Conservation (phyloP, 2,888 invertebrate genomes). For the Stenchaetothrips biformis region DNA sequence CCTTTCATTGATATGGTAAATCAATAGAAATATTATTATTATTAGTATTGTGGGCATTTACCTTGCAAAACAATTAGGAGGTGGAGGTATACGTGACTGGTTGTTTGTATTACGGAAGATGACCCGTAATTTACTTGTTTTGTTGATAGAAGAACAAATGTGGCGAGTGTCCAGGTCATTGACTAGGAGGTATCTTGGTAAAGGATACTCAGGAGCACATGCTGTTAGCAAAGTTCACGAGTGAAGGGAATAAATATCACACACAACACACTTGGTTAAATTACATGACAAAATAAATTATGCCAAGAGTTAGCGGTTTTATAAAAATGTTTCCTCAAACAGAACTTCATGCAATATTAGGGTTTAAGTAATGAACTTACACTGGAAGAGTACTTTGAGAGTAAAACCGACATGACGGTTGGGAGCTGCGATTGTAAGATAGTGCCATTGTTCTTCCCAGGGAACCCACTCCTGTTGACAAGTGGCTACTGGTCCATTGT, state of each 20-base stretch:
- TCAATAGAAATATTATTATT: background rate
- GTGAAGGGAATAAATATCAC: background rate
- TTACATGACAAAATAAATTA: background rate
- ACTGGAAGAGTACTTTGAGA: background rate
- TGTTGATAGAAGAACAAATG: slow-evolving; percentile 3
- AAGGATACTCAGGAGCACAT: slow-evolving; percentile 15
- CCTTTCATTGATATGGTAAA: slow-evolving; percentile 7
- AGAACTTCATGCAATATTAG: background rate
- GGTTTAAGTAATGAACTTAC: background rate
- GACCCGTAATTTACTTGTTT: slow-evolving; percentile 1
- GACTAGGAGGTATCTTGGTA: slow-evolving; percentile 9
- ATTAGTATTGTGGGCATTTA: background rate
- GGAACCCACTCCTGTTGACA: slow-evolving; percentile 39
- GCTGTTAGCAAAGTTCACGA: background rate
- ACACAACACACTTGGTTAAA: background rate
- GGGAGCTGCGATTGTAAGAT: slow-evolving; percentile 34
- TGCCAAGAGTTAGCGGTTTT: background rate
- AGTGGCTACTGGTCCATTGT: slow-evolving; percentile 30
- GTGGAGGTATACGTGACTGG: background rate
- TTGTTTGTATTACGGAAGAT: slow-evolving; percentile 15
- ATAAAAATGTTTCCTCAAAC: background rate
- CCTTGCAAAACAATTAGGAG: slow-evolving; percentile 9
- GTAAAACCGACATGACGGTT: slow-evolving; percentile 4
- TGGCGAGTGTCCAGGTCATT: background rate
- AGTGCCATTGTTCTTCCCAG: slow-evolving; percentile 40